Percentiles rank a stretch among this genome's conserved stretches.
Evolutionary conservation across 2,888 invertebrate species (phyloP).

Genomic region (Leptopilina drosophilae): DNA sequence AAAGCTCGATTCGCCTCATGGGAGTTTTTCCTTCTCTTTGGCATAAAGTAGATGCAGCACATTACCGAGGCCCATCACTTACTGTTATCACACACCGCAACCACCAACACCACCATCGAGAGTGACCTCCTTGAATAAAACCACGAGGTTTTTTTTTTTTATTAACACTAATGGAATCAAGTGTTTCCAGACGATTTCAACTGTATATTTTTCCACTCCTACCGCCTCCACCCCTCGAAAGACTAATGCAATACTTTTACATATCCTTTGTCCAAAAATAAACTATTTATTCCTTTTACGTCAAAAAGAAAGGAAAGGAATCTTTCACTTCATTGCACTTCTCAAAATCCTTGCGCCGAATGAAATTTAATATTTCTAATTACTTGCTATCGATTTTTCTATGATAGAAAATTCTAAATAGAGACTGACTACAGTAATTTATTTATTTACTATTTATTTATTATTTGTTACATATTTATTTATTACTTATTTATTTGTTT

Average conservation of each 20-base stretch:
- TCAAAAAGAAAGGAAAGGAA: background rate
- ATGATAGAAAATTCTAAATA: too few relatives aligned
- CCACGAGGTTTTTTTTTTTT: slow-evolving; percentile 47
- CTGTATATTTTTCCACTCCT: background rate
- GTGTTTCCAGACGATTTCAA: slow-evolving; percentile 34
- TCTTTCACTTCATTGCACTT: background rate
- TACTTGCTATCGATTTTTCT: too few relatives aligned
- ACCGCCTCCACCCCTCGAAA: background rate
- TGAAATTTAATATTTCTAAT: too few relatives aligned
- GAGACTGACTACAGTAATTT: too few relatives aligned
- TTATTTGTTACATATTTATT: too few relatives aligned
- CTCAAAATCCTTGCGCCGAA: too few relatives aligned
- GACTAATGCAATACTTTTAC: background rate
- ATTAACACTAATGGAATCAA: slow-evolving; percentile 54
- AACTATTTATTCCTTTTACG: background rate
- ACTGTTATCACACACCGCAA: slow-evolving; percentile 66
- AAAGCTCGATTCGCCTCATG: slow-evolving; percentile 61
- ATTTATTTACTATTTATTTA: too few relatives aligned
- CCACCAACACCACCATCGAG: slow-evolving; percentile 48
- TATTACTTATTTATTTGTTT: too few relatives aligned
- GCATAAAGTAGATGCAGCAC: slow-evolving; percentile 75
- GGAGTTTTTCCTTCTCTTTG: slow-evolving; percentile 48
- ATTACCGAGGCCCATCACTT: slow-evolving; percentile 74
- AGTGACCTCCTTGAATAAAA: slow-evolving; percentile 56
- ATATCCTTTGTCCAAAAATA: slow-evolving; percentile 6